These are phyloP conservation scores for Alosa sapidissima DNA, from an alignment of 2,797 vertebrate genomes.

Conservation along the genomic window DNA sequence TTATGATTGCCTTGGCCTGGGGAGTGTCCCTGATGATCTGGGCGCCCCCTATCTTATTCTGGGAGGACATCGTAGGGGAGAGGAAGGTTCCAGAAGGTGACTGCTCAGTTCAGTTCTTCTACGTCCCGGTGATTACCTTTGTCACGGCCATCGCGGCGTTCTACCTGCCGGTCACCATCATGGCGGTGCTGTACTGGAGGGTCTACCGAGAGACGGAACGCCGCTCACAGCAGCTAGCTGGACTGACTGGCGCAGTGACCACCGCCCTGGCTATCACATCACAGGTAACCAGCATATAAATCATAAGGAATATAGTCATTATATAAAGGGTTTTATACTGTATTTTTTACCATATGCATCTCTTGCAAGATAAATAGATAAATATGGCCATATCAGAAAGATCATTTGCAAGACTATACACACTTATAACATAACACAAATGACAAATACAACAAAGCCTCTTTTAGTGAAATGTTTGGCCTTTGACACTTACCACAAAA, in stretches of 20 bases:
- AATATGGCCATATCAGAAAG: too few relatives aligned
- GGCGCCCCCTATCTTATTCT: constrained; percentile 53
- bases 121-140: constrained; percentile 54
- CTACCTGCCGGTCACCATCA: constrained; percentile 52
- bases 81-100: constrained; percentile 47
- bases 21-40: constrained; percentile 48
- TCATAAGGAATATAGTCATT: background rate
- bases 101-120: constrained; percentile 52
- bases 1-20: constrained; percentile 51
- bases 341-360: background rate
- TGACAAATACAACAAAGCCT: background rate
- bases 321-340: background rate
- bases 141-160: constrained; percentile 54
- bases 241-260: constrained; percentile 38
- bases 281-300: constrained; percentile 41
- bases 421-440: background rate
- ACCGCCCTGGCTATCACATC: constrained; percentile 28
- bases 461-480: background rate
- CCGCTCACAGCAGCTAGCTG: constrained; percentile 46
- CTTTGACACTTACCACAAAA: too few relatives aligned
- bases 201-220: constrained; percentile 50
- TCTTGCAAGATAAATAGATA: background rate
- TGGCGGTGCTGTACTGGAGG: constrained; percentile 52
- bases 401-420: too few relatives aligned
- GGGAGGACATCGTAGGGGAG: constrained; percentile 51